Conservation (phyloP, 1,140 invertebrate species). For the Cylas formicarius region DNA sequence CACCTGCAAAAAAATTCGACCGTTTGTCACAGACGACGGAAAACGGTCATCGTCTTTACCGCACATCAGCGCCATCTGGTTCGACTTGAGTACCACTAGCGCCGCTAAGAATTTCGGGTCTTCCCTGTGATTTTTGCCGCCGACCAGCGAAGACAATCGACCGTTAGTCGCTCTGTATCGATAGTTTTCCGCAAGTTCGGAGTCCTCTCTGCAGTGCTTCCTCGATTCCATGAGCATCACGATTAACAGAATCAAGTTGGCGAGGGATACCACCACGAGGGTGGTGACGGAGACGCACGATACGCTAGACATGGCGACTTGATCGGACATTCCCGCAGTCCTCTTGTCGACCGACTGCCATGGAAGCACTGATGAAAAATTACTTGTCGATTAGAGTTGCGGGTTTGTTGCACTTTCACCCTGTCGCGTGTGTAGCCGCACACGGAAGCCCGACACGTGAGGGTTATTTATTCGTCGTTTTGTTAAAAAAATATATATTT, state of each 20-base stretch:
- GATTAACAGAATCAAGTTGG: slow-evolving; percentile 21
- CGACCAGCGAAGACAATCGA: slow-evolving; percentile 5
- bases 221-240: slow-evolving; percentile 20
- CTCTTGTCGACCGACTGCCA: no score
- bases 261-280: slow-evolving; percentile 21
- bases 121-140: slow-evolving; percentile 4
- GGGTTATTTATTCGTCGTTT: no score
- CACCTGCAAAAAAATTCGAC: slow-evolving; percentile 8
- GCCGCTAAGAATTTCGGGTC: slow-evolving; percentile 18
- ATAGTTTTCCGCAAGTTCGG: slow-evolving; percentile 6
- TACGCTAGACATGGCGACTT: slow-evolving; percentile 12
- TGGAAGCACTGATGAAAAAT: no score
- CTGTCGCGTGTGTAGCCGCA: no score
- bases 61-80: slow-evolving; percentile 11
- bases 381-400: no score
- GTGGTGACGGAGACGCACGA: slow-evolving; percentile 22
- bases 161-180: slow-evolving; percentile 10
- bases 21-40: neutral
- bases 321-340: no score
- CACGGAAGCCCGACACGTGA: no score
- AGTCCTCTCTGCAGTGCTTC: slow-evolving; percentile 14
- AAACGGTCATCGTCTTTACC: no score
- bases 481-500: no score
- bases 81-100: slow-evolving; percentile 12
- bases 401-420: no score